phyloP scores from a whole-genome alignment of 2,888 invertebrate genomes.

The Sphaerophoria taeniata region DNA sequence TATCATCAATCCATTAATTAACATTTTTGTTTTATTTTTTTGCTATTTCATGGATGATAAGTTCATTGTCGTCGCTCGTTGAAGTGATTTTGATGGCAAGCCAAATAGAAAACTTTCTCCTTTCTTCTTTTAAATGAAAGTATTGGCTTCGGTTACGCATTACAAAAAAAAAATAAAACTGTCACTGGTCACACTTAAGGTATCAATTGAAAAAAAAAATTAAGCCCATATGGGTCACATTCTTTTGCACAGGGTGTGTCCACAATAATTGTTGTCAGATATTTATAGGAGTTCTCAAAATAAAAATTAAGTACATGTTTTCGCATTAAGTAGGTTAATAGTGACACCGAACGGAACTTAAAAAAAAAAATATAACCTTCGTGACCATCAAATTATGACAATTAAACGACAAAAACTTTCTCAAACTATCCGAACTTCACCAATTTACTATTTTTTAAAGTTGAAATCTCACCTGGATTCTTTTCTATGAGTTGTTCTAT shows the following conservation, averaged over 20 bases:
- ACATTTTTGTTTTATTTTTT: constrained; percentile 24
- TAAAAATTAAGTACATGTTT: constrained; percentile 45
- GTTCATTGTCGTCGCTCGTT: constrained; percentile 23
- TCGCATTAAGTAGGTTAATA: constrained; percentile 64
- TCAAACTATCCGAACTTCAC: constrained; percentile 5
- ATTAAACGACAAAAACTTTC: constrained; percentile 33
- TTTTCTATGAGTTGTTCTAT: neutral
- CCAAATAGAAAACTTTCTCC: constrained; percentile 63
- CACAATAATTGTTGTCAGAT: neutral
- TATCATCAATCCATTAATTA: constrained; percentile 23
- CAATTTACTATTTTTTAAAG: neutral
- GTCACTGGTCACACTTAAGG: constrained; percentile 31
- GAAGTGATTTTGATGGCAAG: constrained; percentile 17
- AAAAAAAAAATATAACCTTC: constrained; percentile 1
- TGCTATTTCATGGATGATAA: constrained; percentile 18
- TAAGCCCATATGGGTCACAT: neutral
- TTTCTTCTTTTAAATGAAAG: constrained; percentile 62
- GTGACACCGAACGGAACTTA: constrained; percentile 52
- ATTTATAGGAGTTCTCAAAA: neutral
- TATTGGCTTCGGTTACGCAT: constrained; percentile 27
- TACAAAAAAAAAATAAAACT: constrained; percentile 23
- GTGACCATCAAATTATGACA: constrained; percentile 48
- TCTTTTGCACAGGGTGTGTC: constrained; percentile 52
- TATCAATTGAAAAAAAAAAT: neutral
- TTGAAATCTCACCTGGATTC: constrained; percentile 60